These are phyloP conservation scores for Stramonita haemastoma DNA, from an alignment of 2,888 invertebrate genomes.

Conservation along the genomic window DNA sequence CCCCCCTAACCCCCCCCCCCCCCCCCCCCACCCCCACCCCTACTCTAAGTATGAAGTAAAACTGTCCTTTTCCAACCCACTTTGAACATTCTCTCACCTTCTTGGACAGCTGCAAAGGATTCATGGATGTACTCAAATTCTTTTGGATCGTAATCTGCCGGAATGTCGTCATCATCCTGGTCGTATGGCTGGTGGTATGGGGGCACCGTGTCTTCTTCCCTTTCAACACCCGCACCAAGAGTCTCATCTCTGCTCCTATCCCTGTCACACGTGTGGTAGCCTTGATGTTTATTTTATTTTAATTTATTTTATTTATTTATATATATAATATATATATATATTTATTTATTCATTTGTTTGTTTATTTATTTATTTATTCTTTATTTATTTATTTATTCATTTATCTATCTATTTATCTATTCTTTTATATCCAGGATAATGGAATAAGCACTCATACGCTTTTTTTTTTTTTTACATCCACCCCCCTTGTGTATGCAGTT, in stretches of 20 bases:
- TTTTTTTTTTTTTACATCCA: too few species aligned
- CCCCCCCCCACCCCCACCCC: too few species aligned
- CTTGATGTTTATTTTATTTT: background rate
- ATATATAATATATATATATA: too few species aligned
- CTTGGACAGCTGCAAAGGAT: background rate
- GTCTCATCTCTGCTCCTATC: background rate
- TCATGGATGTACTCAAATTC: background rate
- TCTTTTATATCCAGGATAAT: too few species aligned
- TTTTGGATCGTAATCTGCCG: background rate
- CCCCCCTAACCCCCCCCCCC: too few species aligned
- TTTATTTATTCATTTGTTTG: too few species aligned
- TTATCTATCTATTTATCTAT: too few species aligned
- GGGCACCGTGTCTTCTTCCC: background rate
- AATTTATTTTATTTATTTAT: background rate
- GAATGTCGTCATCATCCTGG: background rate
- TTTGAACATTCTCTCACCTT: background rate
- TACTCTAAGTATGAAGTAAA: background rate
- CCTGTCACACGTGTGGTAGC: background rate
- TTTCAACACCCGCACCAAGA: background rate
- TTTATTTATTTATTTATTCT: too few species aligned
- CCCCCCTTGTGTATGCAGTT: too few species aligned
- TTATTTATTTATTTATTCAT: too few species aligned
- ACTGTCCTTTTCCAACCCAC: background rate
- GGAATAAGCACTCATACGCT: too few species aligned
- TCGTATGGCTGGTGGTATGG: background rate